Evolutionary conservation across 2,113 vertebrate species (phyloP).

Genomic region (Phrynocephalus versicolor): DNA sequence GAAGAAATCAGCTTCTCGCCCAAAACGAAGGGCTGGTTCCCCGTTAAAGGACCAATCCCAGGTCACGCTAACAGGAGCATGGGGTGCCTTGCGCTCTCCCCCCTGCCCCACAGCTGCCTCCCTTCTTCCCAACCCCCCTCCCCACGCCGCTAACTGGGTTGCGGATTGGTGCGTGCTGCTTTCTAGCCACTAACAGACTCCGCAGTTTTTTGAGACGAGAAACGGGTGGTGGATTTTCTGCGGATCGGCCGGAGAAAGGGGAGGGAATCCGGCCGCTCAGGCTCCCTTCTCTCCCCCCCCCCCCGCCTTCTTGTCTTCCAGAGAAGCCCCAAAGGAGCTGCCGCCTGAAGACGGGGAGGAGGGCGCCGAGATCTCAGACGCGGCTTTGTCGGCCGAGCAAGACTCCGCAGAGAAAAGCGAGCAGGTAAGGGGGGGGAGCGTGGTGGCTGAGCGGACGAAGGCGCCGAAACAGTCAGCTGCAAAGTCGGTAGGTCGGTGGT

Average conservation of each 20-base stretch:
- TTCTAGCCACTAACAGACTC: not conserved
- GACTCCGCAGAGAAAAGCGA: conserved; percentile 7
- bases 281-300: conserved; percentile 49
- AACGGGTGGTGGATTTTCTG: conserved; percentile 13
- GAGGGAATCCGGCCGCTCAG: not conserved
- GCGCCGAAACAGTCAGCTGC: not conserved
- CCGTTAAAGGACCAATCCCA: not conserved
- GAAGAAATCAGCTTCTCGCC: no score
- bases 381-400: not conserved
- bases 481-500: not conserved
- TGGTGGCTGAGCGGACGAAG: no score
- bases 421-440: conserved; percentile 55
- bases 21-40: no score
- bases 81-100: not conserved
- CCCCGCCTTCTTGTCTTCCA: conserved; percentile 55
- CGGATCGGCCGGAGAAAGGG: not conserved
- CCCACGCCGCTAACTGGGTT: conserved; percentile 1
- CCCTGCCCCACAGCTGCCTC: not conserved
- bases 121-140: no score
- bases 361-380: conserved; percentile 15
- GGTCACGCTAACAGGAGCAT: no score
- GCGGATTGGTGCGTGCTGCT: conserved; percentile 9
- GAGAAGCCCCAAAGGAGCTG: conserved; percentile 64
- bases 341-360: conserved; percentile 46
- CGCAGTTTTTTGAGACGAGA: conserved; percentile 18